These are phyloP conservation scores for Nannospalax galili DNA, from an alignment of 2,113 vertebrate genomes.

Conservation along the genomic window DNA sequence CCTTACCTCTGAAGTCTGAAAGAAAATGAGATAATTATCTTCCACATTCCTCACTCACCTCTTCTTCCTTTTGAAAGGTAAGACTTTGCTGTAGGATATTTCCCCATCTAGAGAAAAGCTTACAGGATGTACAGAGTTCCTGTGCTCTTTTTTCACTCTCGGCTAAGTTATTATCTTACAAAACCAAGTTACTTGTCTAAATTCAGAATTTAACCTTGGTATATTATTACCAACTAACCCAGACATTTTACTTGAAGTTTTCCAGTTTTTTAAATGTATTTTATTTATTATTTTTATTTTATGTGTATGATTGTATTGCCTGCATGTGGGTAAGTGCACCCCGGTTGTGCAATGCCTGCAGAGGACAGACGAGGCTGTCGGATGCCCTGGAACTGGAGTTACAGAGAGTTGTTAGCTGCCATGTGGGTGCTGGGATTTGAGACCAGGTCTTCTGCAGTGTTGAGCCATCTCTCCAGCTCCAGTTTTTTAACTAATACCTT, in stretches of 20 bases:
- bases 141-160: background rate
- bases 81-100: background rate
- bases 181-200: background rate
- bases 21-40: background rate
- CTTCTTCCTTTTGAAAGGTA: background rate
- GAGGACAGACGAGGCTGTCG: too few species aligned
- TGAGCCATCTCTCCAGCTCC: too few species aligned
- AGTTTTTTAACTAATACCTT: background rate
- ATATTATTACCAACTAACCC: background rate
- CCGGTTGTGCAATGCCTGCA: too few species aligned
- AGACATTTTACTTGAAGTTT: slow-evolving; percentile 21
- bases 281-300: too few species aligned
- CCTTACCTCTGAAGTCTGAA: background rate
- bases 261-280: too few species aligned
- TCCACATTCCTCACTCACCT: background rate
- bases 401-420: too few species aligned
- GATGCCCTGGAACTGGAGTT: too few species aligned
- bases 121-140: background rate
- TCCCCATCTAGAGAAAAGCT: background rate
- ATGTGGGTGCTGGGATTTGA: too few species aligned
- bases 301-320: too few species aligned
- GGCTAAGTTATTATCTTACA: background rate
- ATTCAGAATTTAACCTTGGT: background rate
- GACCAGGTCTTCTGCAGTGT: too few species aligned
- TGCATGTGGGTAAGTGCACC: too few species aligned